Conservation (phyloP, 2,888 invertebrate species). For the Kuschelorhynchus macadamiae region DNA sequence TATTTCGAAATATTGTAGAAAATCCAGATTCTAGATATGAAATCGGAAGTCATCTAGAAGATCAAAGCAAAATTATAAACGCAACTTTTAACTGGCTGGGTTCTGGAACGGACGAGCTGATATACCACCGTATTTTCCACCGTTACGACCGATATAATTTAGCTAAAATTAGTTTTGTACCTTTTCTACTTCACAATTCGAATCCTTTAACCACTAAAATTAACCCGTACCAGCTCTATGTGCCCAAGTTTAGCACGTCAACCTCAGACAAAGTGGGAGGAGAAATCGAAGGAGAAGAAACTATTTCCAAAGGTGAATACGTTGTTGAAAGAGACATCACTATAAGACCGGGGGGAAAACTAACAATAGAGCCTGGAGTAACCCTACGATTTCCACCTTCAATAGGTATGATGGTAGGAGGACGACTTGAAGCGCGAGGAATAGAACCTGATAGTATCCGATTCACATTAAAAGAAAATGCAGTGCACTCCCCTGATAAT, state of each 20-base stretch:
- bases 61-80: conserved; percentile 94
- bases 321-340: conserved; percentile 95
- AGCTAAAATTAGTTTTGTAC: conserved; percentile 92
- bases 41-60: conserved; percentile 94
- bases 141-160: conserved; percentile 95
- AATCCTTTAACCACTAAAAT: conserved; percentile 90
- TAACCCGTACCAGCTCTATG: conserved; percentile 81
- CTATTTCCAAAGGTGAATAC: conserved; percentile 87
- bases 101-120: conserved; percentile 78
- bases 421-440: conserved; percentile 87
- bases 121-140: conserved; percentile 83
- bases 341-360: conserved; percentile 91
- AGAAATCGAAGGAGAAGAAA: conserved; percentile 93
- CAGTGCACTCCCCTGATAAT: conserved; percentile 76
- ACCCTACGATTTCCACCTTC: conserved; percentile 91
- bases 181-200: conserved; percentile 90
- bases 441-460: conserved; percentile 84
- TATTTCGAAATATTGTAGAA: conserved; percentile 91
- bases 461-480: conserved; percentile 84
- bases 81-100: conserved; percentile 97
- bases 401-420: conserved; percentile 97
- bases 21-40: conserved; percentile 94
- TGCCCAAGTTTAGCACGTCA: conserved; percentile 82
- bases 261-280: conserved; percentile 84
- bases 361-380: conserved; percentile 90